A percentile compares a stretch with the other conserved stretches of the same genome.
phyloP scores from a whole-genome alignment of 1,140 invertebrate genomes.

The Pseudomyrmex concolor region DNA sequence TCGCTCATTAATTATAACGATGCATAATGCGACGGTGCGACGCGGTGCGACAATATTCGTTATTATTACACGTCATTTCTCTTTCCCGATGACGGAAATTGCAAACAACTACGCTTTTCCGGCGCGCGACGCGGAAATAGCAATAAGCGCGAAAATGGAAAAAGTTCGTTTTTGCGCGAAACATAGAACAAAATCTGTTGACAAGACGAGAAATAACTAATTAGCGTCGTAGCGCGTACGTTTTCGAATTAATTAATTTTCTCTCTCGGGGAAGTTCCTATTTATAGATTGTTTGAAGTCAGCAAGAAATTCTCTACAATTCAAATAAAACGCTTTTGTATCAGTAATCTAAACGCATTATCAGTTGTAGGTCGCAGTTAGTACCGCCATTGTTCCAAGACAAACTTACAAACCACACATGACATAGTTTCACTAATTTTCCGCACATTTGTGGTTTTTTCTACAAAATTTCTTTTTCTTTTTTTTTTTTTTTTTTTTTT shows the following conservation, averaged over 20 bases:
- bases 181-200: background rate
- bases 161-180: background rate
- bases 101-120: background rate
- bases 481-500: background rate
- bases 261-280: too few species aligned
- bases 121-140: background rate
- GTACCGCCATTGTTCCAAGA: too few species aligned
- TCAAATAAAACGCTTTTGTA: background rate
- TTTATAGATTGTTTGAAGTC: background rate
- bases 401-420: too few species aligned
- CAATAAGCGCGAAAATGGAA: slow-evolving; percentile 41
- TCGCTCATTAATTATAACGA: slow-evolving; percentile 46
- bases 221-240: background rate
- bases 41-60: slow-evolving; percentile 32
- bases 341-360: background rate
- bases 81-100: slow-evolving; percentile 32
- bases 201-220: background rate
- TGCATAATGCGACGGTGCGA: slow-evolving; percentile 6
- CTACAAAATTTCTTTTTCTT: background rate
- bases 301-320: background rate
- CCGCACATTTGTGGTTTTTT: background rate
- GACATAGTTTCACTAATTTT: background rate
- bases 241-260: slow-evolving; percentile 10
- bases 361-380: too few species aligned
- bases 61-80: slow-evolving; percentile 44